Conservation (phyloP, 2,113 vertebrate species). For the Mesoclemmys tuberculata region DNA sequence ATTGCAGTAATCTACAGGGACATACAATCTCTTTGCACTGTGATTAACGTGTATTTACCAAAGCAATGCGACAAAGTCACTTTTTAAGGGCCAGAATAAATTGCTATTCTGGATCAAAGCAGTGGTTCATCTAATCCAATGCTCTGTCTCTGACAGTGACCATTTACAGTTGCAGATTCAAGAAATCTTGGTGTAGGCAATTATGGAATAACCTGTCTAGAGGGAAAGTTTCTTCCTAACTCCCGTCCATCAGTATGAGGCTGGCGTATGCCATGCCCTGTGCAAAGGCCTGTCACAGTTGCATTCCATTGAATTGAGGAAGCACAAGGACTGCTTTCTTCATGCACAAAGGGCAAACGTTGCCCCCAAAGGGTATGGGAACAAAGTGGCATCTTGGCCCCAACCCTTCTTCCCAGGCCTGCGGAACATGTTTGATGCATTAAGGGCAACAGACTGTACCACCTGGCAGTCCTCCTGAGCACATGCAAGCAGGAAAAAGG, state of each 20-base stretch:
- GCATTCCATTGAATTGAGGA: constrained; percentile 39
- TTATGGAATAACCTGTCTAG: not conserved
- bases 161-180: not conserved
- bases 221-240: not conserved
- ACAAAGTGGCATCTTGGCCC: not conserved
- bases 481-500: not conserved
- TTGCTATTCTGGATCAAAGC: constrained; percentile 1
- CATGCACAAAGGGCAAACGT: not conserved
- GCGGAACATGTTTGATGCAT: not conserved
- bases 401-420: not conserved
- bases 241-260: not conserved
- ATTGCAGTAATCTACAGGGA: constrained; percentile 5
- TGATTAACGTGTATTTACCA: not conserved
- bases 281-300: not conserved
- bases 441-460: not conserved
- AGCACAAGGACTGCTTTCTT: constrained; percentile 1
- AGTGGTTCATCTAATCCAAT: not conserved
- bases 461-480: not conserved
- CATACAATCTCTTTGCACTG: not conserved
- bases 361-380: not conserved
- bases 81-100: not conserved
- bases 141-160: not conserved
- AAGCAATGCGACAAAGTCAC: not conserved
- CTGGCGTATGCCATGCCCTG: not conserved
- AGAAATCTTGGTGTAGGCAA: not conserved